Evolutionary conservation across 2,113 vertebrate genomes (phyloP), one percentile per base, ranked within the genome.

Genomic region (Hippocampus comes): DNA sequence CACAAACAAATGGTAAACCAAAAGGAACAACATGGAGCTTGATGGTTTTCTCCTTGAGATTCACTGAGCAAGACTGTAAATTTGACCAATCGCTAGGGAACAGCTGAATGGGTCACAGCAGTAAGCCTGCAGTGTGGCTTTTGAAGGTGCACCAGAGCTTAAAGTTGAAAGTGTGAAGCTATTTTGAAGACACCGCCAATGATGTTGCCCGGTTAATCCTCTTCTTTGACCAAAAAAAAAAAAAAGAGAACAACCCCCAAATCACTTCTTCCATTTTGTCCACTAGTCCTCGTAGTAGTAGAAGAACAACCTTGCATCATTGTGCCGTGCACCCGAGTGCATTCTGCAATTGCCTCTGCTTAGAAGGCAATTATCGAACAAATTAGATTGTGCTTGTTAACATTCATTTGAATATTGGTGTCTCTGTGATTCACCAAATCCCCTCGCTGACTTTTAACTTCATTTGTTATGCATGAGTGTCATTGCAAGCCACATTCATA

Each of bases 351-450:
- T 49, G 78, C 77, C 80, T 79, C 41, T 1, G 81, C 79, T 84
- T 76, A 81, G 34, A 81, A 88, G 75, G 78, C 85, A 89, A 88
- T 91, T 87, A 86, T 75, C 75, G 73, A 63, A 72, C 34, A 57
- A 80, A 86, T 84, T 89, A 78, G 75, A 89, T 86, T 86, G 69
- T 82, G 67, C 86, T 90, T 76, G 70, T 91, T 86, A 87, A 77
- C 78, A 86, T 88, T 88, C 68, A 90, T 88, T 92, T 89, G 89
- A 84, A 84, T 87, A 89, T 89, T 73, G 81, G 87, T 82, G 82
- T 78, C 71, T 88, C 75, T 82, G 80, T 81, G 76, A 78, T 66
- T 82, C 71, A 75, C 80, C 84, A 89, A 87, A 90, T 84, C 80
- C 85, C 76, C 82, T 81, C 81, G 82, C 82, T 48, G 78, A 88